phyloP scores from a whole-genome alignment of 1,140 invertebrate genomes.

The Aphelenchoides besseyi region DNA sequence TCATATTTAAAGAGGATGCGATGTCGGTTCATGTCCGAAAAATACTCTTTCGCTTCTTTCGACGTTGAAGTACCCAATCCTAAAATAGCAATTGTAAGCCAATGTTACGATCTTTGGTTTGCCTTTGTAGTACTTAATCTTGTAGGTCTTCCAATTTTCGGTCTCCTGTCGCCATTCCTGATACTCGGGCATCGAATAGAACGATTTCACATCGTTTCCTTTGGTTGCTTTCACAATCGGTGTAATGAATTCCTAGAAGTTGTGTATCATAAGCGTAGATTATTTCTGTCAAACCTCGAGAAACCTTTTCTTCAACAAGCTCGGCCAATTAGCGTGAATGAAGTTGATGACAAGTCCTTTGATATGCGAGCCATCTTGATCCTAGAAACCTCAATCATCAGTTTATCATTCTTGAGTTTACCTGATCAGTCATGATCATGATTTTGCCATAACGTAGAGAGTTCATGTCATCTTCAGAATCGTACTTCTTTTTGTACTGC shows the following conservation, averaged over 20 bases:
- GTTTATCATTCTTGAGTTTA: conserved; percentile 13
- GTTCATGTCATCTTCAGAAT: conserved; percentile 80
- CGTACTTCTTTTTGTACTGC: conserved; percentile 95
- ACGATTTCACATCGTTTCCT: conserved; percentile 76
- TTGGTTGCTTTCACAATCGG: conserved; percentile 96
- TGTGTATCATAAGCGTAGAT: too few species aligned
- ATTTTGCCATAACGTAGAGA: conserved; percentile 89
- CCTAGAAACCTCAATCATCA: conserved; percentile 34
- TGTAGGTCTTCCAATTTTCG: conserved; percentile 85
- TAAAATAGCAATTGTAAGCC: neutral
- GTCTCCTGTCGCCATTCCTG: conserved; percentile 87
- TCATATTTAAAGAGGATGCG: conserved; percentile 84
- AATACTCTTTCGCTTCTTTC: conserved; percentile 98
- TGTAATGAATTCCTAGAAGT: conserved; percentile 99
- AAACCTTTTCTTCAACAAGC: conserved; percentile 81
- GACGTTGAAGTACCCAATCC: conserved; percentile 92
- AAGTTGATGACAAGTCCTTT: conserved; percentile 98
- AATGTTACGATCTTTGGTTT: neutral
- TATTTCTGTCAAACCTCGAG: too few species aligned
- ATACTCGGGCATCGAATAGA: conserved; percentile 96
- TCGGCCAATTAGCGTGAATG: conserved; percentile 96
- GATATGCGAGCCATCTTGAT: conserved; percentile 94
- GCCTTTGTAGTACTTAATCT: conserved; percentile 99
- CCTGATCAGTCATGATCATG: conserved; percentile 99
- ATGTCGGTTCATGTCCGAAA: conserved; percentile 88